These are phyloP conservation scores for Brachionus rubens DNA, from an alignment of 1,140 invertebrate species.

Conservation along the genomic window DNA sequence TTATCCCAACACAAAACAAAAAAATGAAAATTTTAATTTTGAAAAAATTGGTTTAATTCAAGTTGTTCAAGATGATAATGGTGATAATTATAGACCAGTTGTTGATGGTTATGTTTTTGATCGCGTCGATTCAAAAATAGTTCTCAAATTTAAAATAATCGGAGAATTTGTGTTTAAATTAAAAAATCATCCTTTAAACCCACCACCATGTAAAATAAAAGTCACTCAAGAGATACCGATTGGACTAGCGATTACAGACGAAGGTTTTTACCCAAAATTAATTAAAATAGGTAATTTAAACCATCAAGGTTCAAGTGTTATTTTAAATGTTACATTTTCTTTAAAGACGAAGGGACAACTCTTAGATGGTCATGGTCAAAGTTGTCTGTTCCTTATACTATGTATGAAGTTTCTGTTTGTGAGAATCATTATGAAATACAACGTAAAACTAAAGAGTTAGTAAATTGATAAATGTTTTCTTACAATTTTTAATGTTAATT, in stretches of 20 bases:
- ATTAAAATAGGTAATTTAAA: constrained; percentile 53
- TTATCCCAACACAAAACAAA: background rate
- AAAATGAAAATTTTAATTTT: background rate
- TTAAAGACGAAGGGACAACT: constrained; percentile 50
- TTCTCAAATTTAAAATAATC: constrained; percentile 56
- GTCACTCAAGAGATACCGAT: constrained; percentile 50
- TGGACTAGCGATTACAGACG: constrained; percentile 52
- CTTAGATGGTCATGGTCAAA: constrained; percentile 57
- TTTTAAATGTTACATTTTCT: background rate
- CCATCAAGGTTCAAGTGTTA: background rate
- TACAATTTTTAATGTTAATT: background rate
- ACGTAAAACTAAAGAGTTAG: constrained; percentile 14
- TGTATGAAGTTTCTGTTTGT: constrained; percentile 54
- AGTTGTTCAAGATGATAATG: constrained; percentile 60
- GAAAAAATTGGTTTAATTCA: constrained; percentile 48
- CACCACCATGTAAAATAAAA: constrained; percentile 53
- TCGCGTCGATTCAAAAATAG: constrained; percentile 50
- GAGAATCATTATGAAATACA: constrained; percentile 39
- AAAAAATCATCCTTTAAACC: background rate
- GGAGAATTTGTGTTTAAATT: constrained; percentile 57
- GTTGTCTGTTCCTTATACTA: constrained; percentile 52
- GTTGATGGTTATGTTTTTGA: constrained; percentile 55
- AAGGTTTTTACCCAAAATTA: constrained; percentile 54
- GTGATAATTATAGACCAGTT: constrained; percentile 52
- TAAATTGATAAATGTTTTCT: background rate